Evolutionary conservation across 2,113 vertebrate genomes (phyloP).

Genomic region (Chloroceryle aenea): DNA sequence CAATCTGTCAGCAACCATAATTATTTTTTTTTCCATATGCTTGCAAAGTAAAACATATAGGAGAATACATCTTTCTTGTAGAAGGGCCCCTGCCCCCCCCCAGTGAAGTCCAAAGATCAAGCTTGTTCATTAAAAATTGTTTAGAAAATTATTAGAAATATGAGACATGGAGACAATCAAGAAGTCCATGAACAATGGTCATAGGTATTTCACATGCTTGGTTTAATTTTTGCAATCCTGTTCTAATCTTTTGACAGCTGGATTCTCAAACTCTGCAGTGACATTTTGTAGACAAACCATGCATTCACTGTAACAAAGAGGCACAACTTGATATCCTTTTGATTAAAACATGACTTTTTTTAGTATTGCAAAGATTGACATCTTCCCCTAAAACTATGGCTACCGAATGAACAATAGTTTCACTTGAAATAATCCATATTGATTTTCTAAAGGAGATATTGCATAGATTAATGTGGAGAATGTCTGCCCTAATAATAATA

Average conservation of each 20-base stretch:
- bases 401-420: neutral
- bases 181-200: neutral
- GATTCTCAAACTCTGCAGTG: neutral
- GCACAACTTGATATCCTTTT: neutral
- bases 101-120: neutral
- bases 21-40: neutral
- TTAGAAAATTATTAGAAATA: neutral
- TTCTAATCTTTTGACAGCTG: neutral
- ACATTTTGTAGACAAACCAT: neutral
- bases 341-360: neutral
- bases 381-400: neutral
- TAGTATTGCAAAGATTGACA: neutral
- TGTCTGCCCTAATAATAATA: neutral
- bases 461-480: neutral
- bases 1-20: neutral
- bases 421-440: neutral
- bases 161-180: neutral
- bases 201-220: neutral
- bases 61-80: neutral
- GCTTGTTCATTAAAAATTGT: neutral
- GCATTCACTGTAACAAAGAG: neutral
- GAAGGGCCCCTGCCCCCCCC: rapidly evolving
- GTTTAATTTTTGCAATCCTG: neutral
- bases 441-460: neutral
- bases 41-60: neutral